These are phyloP conservation scores for Sebastiscus tertius DNA, from an alignment of 2,797 vertebrate genomes.

Conservation along the genomic window DNA sequence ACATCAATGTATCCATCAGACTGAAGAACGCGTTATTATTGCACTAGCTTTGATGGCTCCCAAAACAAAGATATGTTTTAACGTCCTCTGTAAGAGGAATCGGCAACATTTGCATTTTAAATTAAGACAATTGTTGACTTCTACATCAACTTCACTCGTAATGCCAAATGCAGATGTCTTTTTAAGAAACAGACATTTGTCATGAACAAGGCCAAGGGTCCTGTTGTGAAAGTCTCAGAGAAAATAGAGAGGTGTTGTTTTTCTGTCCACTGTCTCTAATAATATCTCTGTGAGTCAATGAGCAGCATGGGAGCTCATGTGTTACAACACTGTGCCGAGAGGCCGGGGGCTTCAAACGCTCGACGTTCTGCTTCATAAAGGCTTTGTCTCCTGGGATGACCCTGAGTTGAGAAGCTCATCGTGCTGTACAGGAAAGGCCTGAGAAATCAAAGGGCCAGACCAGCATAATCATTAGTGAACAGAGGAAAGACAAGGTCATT, in stretches of 20 bases:
- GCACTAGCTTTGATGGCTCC: not conserved
- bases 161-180: slow-evolving; percentile 24
- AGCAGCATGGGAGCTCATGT: slow-evolving; percentile 62
- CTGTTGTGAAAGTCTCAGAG: slow-evolving; percentile 42
- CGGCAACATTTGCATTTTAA: not conserved
- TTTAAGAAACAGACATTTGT: slow-evolving; percentile 29
- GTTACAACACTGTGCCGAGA: slow-evolving; percentile 48
- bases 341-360: slow-evolving; percentile 71
- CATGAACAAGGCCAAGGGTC: slow-evolving; percentile 15
- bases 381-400: slow-evolving; percentile 82
- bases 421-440: slow-evolving; percentile 82
- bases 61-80: not conserved
- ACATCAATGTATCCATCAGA: not conserved
- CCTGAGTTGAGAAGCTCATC: slow-evolving; percentile 83
- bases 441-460: slow-evolving; percentile 82
- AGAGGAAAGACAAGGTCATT: slow-evolving; percentile 75
- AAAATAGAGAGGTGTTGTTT: slow-evolving; percentile 57
- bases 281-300: slow-evolving; percentile 62
- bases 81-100: not conserved
- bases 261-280: slow-evolving; percentile 51
- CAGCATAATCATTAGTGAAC: slow-evolving; percentile 69
- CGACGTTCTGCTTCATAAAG: slow-evolving; percentile 76
- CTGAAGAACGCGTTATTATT: not conserved
- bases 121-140: not conserved
- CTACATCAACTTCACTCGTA: not conserved